Base-by-base conservation (phyloP, 53 echinoderm and acorn worm species). In the Echinometra lucunter region DNA sequence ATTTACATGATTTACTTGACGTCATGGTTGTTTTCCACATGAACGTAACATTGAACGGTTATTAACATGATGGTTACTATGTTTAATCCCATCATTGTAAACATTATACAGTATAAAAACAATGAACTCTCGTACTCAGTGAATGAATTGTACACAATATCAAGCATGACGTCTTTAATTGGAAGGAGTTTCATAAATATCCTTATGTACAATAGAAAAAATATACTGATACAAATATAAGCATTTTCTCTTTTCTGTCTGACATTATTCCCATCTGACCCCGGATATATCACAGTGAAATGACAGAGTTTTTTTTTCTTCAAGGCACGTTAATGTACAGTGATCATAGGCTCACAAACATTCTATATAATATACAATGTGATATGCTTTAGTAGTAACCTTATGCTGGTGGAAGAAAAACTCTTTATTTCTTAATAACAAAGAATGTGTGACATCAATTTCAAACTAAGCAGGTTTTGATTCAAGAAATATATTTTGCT, bases 151-250 rank as follows among this genome's bases (percentile, higher is more conserved):
- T 78, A 78, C 78, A 78, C 42, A 37, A 42, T 78, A n/a, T n/a
- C n/a, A 40, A 78, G 40, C 78, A 78, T 78, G 19, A 42, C 21
- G 21, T 78, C 8, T 69, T 78, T 78, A 19, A 78, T 78, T 78
- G 78, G 78, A 40, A 72, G 78, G 78, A 78, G 42, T 78, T 78
- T 78, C 78, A 78, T 78, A 78, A 78, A 78, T 78, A 78, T 40
- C 78, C 78, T 78, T 78, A 78, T 78, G 42, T 78, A 78, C 78
- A 78, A 78, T 78, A 78, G 78, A 78, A 78, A 78, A 78, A 78
- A 78, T 78, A 78, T 78, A 78, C 7, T 23, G 21, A 42, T 78
- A 78, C 42, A 78, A 78, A 78, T 78, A 78, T 78, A 78, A 12
- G 21, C 35, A 78, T 19, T 78, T 42, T 18, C 38, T n/a, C 78